Evolutionary conservation across 1,140 invertebrate species (phyloP), one percentile per base, ranked within the genome.

Genomic region (Neodiprion lecontei): DNA sequence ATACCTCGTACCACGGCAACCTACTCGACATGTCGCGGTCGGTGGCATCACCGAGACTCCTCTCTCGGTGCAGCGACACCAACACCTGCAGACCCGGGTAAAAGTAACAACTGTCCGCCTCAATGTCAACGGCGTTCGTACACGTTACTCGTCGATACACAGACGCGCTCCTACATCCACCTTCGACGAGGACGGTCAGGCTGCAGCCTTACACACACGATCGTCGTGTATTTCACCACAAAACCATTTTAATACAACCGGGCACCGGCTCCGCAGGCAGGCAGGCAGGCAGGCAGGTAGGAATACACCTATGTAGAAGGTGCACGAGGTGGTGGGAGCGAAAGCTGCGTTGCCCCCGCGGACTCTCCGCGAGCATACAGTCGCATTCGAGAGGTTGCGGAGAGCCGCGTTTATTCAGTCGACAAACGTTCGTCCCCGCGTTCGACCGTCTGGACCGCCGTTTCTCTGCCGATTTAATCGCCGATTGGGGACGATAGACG

Each of bases 351-450:
- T 65, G 50, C 61, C 50, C 70, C 65, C 49, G 67, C 48, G 12
- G 28, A 40, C 28, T 5, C 28, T 40, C 28, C 28, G 28, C 28
- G 28, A 40, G 28, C 28, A 40, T 48, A 70, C 72, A 65, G 76
- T 49, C 74, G 74, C 72, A 75, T 70, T 72, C 53, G 77, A 23
- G 72, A 10, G 67, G 67, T 21, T 69, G 67, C 21, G 67, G 17
- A 61, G 11, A 9, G 5, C 5, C 11, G 53, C 50, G 50, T 21
- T 70, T 72, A 76, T 75, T 78, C 80, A 83, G 81, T 83, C 75
- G 77, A 77, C 78, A 77, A 79, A 79, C 53, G 53, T 61, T 9
- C 53, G 79, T 75, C 76, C 79, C 78, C 72, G 78, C 76, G 79
- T 10, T 4, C 12, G 47, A n/a, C n/a, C n/a, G 9, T 21, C 17